Conservation (phyloP, 2,797 vertebrate species). For the Notolepis coatsorum region DNA sequence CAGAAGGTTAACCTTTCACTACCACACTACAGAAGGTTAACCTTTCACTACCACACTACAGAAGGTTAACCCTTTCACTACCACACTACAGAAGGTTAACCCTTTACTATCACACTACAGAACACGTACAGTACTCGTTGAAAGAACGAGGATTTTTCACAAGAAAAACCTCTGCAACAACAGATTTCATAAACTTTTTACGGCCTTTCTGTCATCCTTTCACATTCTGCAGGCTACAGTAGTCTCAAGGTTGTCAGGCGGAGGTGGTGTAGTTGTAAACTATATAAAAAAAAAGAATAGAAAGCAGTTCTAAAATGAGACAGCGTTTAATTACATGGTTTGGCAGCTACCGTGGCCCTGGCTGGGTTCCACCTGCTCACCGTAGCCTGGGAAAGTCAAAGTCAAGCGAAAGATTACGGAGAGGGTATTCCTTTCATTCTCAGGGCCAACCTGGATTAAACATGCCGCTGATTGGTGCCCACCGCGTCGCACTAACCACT, state of each 20-base stretch:
- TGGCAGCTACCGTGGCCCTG: neutral
- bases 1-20: too few relatives aligned
- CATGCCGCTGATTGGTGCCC: neutral
- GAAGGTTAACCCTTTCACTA: too few relatives aligned
- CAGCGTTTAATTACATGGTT: neutral
- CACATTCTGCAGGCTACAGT: constrained; percentile 10
- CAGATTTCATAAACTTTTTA: too few relatives aligned
- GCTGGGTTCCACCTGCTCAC: neutral
- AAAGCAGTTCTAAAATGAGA: neutral
- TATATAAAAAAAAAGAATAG: neutral
- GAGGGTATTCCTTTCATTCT: neutral
- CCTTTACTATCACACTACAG: too few relatives aligned
- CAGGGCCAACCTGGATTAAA: constrained; percentile 35
- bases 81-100: too few relatives aligned
- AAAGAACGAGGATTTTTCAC: too few relatives aligned
- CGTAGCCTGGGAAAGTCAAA: constrained; percentile 2
- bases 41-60: too few relatives aligned
- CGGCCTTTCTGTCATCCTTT: too few relatives aligned
- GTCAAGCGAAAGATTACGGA: neutral
- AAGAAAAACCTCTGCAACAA: too few relatives aligned
- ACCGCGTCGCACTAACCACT: neutral
- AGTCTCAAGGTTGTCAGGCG: constrained; percentile 1
- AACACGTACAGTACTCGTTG: too few relatives aligned
- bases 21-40: too few relatives aligned
- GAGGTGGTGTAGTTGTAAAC: too few relatives aligned